These are phyloP conservation scores for Micronycteris hirsuta DNA, from an alignment of 2,113 vertebrate genomes.

Conservation along the genomic window DNA sequence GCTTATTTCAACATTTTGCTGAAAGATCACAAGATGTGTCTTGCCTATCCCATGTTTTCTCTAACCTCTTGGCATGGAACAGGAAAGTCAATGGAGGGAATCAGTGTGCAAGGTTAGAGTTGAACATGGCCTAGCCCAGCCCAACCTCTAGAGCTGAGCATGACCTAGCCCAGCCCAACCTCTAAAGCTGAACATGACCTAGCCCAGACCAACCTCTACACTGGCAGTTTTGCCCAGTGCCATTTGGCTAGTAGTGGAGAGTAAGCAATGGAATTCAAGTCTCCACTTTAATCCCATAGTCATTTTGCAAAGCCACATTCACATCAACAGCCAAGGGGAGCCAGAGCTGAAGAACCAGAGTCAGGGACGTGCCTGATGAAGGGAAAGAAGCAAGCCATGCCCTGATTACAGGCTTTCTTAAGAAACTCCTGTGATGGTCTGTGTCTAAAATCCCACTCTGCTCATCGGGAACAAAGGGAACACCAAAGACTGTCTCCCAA, in stretches of 20 bases:
- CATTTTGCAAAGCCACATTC: neutral
- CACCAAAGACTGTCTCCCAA: neutral
- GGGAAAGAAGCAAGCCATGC: neutral
- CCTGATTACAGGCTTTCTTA: neutral
- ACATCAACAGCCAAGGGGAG: neutral
- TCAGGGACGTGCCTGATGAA: neutral
- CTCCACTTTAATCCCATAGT: neutral
- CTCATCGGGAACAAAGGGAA: neutral
- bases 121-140: neutral
- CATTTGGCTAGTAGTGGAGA: neutral
- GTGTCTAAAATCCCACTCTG: neutral
- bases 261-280: neutral
- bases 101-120: neutral
- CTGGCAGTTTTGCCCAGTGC: neutral
- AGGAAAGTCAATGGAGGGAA: neutral
- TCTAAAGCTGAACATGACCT: neutral
- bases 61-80: neutral
- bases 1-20: conserved; percentile 3
- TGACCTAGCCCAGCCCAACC: neutral
- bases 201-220: neutral
- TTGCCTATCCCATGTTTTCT: neutral
- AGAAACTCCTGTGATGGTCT: neutral
- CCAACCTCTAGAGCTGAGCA: neutral
- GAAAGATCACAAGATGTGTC: neutral
- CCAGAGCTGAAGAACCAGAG: neutral